These are phyloP conservation scores for Podarcis muralis DNA, from an alignment of 2,113 vertebrate species.

Conservation along the genomic window DNA sequence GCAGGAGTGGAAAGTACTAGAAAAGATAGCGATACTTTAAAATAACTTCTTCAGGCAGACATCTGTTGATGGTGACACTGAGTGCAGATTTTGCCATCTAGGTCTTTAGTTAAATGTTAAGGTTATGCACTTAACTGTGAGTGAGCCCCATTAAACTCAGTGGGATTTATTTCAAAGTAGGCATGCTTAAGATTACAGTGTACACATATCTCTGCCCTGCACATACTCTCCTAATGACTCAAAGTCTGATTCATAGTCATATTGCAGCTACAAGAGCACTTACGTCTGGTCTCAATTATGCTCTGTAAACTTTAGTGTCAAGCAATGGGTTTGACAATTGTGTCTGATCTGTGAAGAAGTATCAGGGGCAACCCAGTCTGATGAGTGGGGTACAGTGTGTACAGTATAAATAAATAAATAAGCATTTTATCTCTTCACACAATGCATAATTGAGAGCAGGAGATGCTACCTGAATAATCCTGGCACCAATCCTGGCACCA, in stretches of 20 bases:
- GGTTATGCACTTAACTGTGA: background rate
- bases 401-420: too few species aligned
- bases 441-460: background rate
- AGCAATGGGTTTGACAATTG: background rate
- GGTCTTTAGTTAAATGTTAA: background rate
- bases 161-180: background rate
- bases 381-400: too few species aligned
- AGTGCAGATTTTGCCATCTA: background rate
- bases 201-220: accelerated
- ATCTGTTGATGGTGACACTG: background rate
- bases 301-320: too few species aligned
- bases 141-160: background rate
- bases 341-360: background rate
- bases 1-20: background rate
- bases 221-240: accelerated
- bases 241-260: background rate
- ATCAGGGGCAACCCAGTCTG: background rate
- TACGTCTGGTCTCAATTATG: background rate
- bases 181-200: background rate
- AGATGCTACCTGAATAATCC: too few species aligned
- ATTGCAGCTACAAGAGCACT: background rate
- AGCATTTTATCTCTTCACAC: background rate
- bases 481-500: too few species aligned
- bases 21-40: background rate
- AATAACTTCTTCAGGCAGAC: background rate